A percentile compares a stretch with the other conserved stretches of the same genome.
Evolutionary conservation across 2,888 invertebrate species (phyloP).

Genomic region (Cheilosia impressa): DNA sequence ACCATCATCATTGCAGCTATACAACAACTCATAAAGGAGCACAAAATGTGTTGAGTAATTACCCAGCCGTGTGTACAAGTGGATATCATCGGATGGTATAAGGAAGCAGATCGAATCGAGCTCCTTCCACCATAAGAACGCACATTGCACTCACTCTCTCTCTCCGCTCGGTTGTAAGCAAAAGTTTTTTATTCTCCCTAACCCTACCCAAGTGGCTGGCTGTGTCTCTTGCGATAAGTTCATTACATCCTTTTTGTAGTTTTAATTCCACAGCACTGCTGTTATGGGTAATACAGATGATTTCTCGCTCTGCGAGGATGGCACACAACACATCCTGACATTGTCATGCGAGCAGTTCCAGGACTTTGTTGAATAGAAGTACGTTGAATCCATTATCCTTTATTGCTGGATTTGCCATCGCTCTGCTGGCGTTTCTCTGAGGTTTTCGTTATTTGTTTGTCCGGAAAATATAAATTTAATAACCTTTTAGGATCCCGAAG

Average conservation of each 20-base stretch:
- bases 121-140: not conserved
- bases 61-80: slow-evolving; percentile 74
- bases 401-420: slow-evolving; percentile 49
- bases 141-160: not conserved
- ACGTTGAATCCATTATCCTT: slow-evolving; percentile 69
- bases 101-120: slow-evolving; percentile 47
- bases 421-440: slow-evolving; percentile 16
- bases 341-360: slow-evolving; percentile 54
- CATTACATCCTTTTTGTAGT: slow-evolving; percentile 73
- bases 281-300: slow-evolving; percentile 31
- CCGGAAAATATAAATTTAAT: slow-evolving; percentile 74
- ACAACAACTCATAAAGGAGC: slow-evolving; percentile 63
- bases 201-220: not conserved
- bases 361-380: slow-evolving; percentile 15
- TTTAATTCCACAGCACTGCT: slow-evolving; percentile 60
- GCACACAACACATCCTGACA: slow-evolving; percentile 37
- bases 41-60: slow-evolving; percentile 74
- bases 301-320: slow-evolving; percentile 2
- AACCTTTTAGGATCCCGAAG: slow-evolving; percentile 56
- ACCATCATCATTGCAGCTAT: slow-evolving; percentile 6
- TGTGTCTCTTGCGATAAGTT: slow-evolving; percentile 55
- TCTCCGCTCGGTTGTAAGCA: slow-evolving; percentile 49
- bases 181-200: slow-evolving; percentile 53
- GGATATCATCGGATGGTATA: slow-evolving; percentile 62
- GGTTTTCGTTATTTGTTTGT: slow-evolving; percentile 60